A percentile compares a stretch with the other conserved stretches of the same genome.
These are phyloP conservation scores for Formica selysi DNA, from an alignment of 1,140 invertebrate genomes.

Conservation along the genomic window DNA sequence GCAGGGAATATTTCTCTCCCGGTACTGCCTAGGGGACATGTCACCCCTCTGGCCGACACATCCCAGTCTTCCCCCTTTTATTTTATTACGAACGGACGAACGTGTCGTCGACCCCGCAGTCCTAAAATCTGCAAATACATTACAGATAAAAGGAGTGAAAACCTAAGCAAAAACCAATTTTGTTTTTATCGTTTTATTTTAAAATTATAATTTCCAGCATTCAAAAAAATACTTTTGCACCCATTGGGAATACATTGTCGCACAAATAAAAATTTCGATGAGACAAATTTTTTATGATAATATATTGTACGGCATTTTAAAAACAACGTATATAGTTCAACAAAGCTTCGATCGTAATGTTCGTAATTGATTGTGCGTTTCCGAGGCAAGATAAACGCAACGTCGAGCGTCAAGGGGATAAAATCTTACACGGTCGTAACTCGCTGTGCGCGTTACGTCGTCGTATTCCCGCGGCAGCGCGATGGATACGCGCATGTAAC, in stretches of 20 bases:
- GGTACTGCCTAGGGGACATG: constrained; percentile 51
- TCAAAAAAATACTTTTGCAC: not conserved
- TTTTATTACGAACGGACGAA: constrained; percentile 63
- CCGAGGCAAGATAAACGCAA: constrained; percentile 10
- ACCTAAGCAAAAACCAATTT: constrained; percentile 6
- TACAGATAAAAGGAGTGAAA: constrained; percentile 31
- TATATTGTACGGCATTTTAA: not conserved
- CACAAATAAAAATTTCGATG: constrained; percentile 5
- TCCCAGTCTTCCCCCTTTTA: constrained; percentile 52
- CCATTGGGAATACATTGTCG: not conserved
- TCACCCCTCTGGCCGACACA: constrained; percentile 51
- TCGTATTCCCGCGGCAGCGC: constrained; percentile 33
- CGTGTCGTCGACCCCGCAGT: constrained; percentile 45
- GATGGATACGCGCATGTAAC: constrained; percentile 50
- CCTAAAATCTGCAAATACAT: constrained; percentile 62
- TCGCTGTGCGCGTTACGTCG: constrained; percentile 43
- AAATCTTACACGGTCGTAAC: constrained; percentile 54
- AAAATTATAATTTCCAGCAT: constrained; percentile 5
- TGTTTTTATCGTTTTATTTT: not conserved
- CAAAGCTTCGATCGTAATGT: not conserved
- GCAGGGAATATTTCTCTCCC: constrained; percentile 63
- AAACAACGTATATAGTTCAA: not conserved
- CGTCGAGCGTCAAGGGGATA: constrained; percentile 3
- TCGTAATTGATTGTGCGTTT: constrained; percentile 33
- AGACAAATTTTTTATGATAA: not conserved